phyloP scores from a whole-genome alignment of 2,888 invertebrate genomes.

The Proisotoma minuta region DNA sequence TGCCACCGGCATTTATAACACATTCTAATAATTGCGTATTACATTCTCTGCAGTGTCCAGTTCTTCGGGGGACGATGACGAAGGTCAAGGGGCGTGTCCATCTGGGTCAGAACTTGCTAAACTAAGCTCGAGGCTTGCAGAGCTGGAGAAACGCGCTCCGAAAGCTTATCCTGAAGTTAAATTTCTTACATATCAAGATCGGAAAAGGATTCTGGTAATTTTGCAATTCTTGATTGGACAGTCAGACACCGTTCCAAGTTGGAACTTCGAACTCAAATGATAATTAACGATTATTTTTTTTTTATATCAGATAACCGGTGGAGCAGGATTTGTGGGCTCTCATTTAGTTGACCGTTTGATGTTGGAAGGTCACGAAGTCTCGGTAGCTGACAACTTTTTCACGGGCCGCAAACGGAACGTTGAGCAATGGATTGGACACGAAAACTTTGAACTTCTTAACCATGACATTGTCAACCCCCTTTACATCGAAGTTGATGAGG shows the following conservation, averaged over 20 bases:
- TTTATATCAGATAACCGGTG: slow-evolving; percentile 90
- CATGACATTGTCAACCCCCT: slow-evolving; percentile 98
- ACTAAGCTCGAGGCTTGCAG: slow-evolving; percentile 67
- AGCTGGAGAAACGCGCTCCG: slow-evolving; percentile 67
- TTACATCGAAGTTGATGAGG: slow-evolving; percentile 95
- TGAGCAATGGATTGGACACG: slow-evolving; percentile 98
- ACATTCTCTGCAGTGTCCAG: background rate
- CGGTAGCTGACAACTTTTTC: slow-evolving; percentile 96
- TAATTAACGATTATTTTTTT: too few relatives aligned
- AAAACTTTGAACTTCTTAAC: slow-evolving; percentile 97
- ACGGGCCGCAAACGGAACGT: slow-evolving; percentile 95
- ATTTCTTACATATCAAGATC: slow-evolving; percentile 82
- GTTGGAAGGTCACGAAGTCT: slow-evolving; percentile 92
- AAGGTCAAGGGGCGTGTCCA: too few relatives aligned
- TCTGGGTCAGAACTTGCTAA: slow-evolving; percentile 62
- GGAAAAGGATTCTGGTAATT: slow-evolving; percentile 83
- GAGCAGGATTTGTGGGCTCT: slow-evolving; percentile 98
- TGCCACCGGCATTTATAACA: too few relatives aligned
- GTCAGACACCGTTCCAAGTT: too few relatives aligned
- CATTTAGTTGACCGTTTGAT: slow-evolving; percentile 94
- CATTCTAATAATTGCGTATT: too few relatives aligned
- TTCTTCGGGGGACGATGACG: slow-evolving; percentile 51
- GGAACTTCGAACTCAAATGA: too few relatives aligned
- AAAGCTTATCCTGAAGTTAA: slow-evolving; percentile 86
- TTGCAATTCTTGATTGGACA: background rate